phyloP scores from a whole-genome alignment of 2,888 invertebrate genomes.

The Griposia aprilina region DNA sequence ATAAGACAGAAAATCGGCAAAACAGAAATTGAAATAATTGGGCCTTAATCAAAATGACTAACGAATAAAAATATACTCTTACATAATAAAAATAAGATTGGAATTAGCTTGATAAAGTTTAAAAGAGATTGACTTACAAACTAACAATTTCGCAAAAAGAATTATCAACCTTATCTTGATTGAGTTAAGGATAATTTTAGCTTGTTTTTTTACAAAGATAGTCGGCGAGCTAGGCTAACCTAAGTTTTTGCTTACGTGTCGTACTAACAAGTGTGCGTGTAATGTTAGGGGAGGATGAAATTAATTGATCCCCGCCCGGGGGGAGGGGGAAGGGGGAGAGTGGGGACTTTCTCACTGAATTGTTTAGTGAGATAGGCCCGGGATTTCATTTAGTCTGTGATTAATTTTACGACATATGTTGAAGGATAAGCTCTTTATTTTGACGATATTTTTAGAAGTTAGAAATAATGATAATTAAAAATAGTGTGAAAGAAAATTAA shows the following conservation, averaged over 20 bases:
- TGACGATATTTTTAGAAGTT: no score
- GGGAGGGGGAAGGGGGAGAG: neutral
- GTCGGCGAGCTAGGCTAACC: constrained; percentile 22
- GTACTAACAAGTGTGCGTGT: constrained; percentile 54
- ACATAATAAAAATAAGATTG: constrained; percentile 21
- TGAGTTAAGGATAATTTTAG: neutral
- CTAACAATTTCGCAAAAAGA: neutral
- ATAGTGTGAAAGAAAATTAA: no score
- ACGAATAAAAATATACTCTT: constrained; percentile 40
- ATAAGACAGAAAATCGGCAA: neutral
- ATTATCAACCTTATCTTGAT: neutral
- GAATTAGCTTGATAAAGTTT: constrained; percentile 40
- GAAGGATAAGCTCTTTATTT: neutral
- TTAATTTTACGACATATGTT: constrained; percentile 16
- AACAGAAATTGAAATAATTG: constrained; percentile 29
- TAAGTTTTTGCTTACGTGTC: constrained; percentile 56
- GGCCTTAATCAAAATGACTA: constrained; percentile 13
- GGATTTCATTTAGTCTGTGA: constrained; percentile 30
- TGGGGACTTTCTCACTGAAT: constrained; percentile 35
- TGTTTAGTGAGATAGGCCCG: constrained; percentile 60
- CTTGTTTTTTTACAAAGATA: neutral
- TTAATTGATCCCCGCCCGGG: constrained; percentile 51
- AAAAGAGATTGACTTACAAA: constrained; percentile 18
- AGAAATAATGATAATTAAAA: no score
- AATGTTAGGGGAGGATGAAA: constrained; percentile 43